Base-by-base conservation (phyloP, 2,888 invertebrate genomes). In the Lordiphosa fenestrarum region DNA sequence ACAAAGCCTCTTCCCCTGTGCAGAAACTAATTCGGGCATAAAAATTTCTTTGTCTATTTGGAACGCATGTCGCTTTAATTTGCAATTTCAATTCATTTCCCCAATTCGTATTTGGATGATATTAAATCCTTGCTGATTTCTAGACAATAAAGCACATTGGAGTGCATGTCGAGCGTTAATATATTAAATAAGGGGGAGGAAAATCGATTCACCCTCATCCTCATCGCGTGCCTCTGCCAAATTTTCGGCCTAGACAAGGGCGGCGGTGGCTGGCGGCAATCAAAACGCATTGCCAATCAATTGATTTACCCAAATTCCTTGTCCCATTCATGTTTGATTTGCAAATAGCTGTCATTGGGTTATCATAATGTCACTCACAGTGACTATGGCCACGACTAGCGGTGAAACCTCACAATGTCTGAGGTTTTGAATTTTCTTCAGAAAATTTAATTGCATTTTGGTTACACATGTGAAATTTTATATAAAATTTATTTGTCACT, bases 271-370 rank as follows among this genome's bases (percentile, higher is more conserved):
- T 69, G 71, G 62, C 68, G 71, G 62, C 68, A 76, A 77, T 81
- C 77, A 77, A 76, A 80, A 77, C 81, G 81, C 81, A 73, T 77
- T 71, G 68, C 50, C 66, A 84, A 81, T 84, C 82, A 84, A 84
- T 78, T 78, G 73, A 81, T 84, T 84, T 71, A 71, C 74, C 71
- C 69, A 54, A 59, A 63, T 55, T 46, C 53, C 30, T 19, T 13
- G 35, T 15, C 53, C 10, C 49, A 13, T 35, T 60, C 48, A 59
- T 61, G 67, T 80, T 66, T 67, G 70, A 73, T 73, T 71, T 78
- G 74, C 66, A 74, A 78, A 74, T 78, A 58, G 61, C 74, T 71
- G 69, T 71, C 77, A 70, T 52, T 65, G 57, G 71, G 65, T 62
- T 69, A 67, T 69, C 67, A 66, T 62, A 69, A 71, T 78, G 63